These are phyloP conservation scores for Poeciliopsis turrubarensis DNA, from an alignment of 2,113 vertebrate genomes.

Conservation along the genomic window DNA sequence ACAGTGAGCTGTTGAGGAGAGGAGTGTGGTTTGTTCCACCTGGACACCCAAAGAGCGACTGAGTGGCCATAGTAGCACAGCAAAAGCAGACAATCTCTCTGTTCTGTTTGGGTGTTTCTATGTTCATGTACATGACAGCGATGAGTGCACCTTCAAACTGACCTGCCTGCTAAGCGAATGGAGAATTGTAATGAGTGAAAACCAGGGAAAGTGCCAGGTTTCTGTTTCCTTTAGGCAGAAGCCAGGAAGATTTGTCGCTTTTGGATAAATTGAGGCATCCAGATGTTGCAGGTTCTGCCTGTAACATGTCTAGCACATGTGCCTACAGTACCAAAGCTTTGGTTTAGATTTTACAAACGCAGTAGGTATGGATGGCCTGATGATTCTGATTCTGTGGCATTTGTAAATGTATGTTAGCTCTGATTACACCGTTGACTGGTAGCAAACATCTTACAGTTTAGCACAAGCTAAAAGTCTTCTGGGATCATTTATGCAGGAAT, in stretches of 20 bases:
- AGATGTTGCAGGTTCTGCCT: constrained; percentile 59
- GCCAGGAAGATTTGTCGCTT: constrained; percentile 51
- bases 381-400: constrained; percentile 60
- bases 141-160: constrained; percentile 40
- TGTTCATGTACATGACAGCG: constrained; percentile 62
- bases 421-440: constrained; percentile 59
- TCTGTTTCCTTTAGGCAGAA: constrained; percentile 33
- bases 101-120: constrained; percentile 64
- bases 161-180: constrained; percentile 34
- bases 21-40: constrained; percentile 26
- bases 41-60: constrained; percentile 58
- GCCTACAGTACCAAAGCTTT: constrained; percentile 63
- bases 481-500: constrained; percentile 49
- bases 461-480: constrained; percentile 38
- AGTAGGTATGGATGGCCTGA: constrained; percentile 40
- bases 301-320: constrained; percentile 65
- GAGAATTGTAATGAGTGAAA: constrained; percentile 40
- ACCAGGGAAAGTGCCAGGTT: constrained; percentile 18
- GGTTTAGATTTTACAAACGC: constrained; percentile 52
- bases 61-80: constrained; percentile 63
- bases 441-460: constrained; percentile 67
- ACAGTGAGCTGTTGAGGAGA: constrained; percentile 91
- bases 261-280: constrained; percentile 51
- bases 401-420: constrained; percentile 73
- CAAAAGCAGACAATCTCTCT: constrained; percentile 68